These are phyloP conservation scores for Drosophila phalerata DNA, from an alignment of 2,888 invertebrate genomes.

Conservation along the genomic window DNA sequence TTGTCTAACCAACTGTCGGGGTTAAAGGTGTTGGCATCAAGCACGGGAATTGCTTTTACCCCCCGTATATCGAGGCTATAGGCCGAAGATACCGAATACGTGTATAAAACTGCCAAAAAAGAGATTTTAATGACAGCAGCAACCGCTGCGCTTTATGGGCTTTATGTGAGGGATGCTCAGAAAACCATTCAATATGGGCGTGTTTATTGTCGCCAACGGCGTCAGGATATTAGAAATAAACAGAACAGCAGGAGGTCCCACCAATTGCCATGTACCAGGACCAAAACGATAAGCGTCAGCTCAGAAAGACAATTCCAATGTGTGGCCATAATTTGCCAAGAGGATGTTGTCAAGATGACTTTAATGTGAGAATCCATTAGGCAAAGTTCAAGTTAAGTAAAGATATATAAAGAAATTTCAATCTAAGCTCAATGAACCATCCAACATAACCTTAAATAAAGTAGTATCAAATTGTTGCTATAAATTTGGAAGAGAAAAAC, in stretches of 20 bases:
- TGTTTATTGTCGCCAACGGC: slow-evolving; percentile 72
- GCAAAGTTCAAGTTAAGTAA: not conserved
- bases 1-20: slow-evolving; percentile 39
- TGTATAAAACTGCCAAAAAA: slow-evolving; percentile 62
- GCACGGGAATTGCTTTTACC: slow-evolving; percentile 59
- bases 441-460: not conserved
- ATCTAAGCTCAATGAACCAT: slow-evolving; percentile 5
- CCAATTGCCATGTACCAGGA: slow-evolving; percentile 24
- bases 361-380: slow-evolving; percentile 36
- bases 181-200: slow-evolving; percentile 65
- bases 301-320: slow-evolving; percentile 33
- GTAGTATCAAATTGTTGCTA: not conserved
- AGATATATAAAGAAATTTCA: slow-evolving; percentile 14
- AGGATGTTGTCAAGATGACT: slow-evolving; percentile 31
- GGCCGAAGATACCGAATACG: slow-evolving; percentile 52
- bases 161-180: slow-evolving; percentile 48
- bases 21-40: slow-evolving; percentile 72
- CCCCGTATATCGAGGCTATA: slow-evolving; percentile 31
- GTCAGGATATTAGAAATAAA: slow-evolving; percentile 79
- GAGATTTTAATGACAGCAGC: slow-evolving; percentile 77
- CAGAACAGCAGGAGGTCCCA: slow-evolving; percentile 61
- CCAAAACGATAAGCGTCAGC: slow-evolving; percentile 52
- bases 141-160: slow-evolving; percentile 77
- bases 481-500: not conserved
- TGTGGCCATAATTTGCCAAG: slow-evolving; percentile 43